These are phyloP conservation scores for Escarpia spicata DNA, from an alignment of 2,888 invertebrate species.

Conservation along the genomic window DNA sequence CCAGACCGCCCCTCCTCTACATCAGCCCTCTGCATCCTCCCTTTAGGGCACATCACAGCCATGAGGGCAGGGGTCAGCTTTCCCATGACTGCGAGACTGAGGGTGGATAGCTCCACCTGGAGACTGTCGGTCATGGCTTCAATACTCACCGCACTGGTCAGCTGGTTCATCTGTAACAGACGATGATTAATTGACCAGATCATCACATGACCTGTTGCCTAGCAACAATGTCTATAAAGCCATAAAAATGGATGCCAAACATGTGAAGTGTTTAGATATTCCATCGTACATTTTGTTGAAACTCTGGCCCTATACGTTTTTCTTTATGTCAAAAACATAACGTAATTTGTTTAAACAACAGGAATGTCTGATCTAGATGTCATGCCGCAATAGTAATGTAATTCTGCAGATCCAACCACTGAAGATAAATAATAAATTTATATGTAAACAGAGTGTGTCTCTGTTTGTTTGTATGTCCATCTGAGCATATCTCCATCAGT, in stretches of 20 bases:
- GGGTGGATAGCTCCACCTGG: conserved; percentile 58
- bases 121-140: conserved; percentile 56
- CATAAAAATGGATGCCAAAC: not conserved
- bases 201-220: too few species aligned
- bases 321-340: too few species aligned
- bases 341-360: too few species aligned
- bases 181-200: not conserved
- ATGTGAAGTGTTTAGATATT: not conserved
- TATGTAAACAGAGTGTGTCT: too few species aligned
- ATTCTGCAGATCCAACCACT: too few species aligned
- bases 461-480: too few species aligned
- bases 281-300: too few species aligned
- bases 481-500: too few species aligned
- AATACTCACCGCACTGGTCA: conserved; percentile 48
- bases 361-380: too few species aligned
- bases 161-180: conserved; percentile 48
- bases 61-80: conserved; percentile 48
- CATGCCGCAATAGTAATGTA: too few species aligned
- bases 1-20: not conserved
- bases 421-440: too few species aligned
- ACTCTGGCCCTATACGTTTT: not conserved
- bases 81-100: conserved; percentile 46
- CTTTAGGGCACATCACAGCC: not conserved
- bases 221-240: conserved; percentile 17
- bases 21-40: not conserved